Base-by-base conservation (phyloP, 2,113 vertebrate genomes). In the Ictidomys tridecemlineatus region DNA sequence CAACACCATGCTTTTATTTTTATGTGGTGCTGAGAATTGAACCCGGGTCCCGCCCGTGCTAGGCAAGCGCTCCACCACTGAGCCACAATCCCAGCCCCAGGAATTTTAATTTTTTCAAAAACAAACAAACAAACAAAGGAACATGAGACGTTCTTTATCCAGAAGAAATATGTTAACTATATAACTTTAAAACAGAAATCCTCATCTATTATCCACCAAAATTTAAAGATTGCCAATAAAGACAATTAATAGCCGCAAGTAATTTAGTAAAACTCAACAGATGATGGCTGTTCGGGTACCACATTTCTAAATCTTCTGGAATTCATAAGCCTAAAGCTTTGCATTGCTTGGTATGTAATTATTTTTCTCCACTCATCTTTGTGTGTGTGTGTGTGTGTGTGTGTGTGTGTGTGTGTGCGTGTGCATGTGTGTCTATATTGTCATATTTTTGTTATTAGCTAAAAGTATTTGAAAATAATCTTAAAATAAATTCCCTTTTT, bases 401-500 rank as follows among this genome's bases (percentile, higher is more conserved):
- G 39, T 42, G 39, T 70, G 16, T 51, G 45, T 37, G 39, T 65
- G 77, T 72, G 45, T 86, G 45, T 28, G 16, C n/a, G 48, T 4
- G 8, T 34, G 45, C 72, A 4, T 51, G 45, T 53, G 39, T 65
- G 77, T 72, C 34, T 86, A 53, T 18, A 22, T 53, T 53, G 24
- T 86, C 37, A 34, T 45, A 45, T 67, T 34, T 86, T 70, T 51
- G 65, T 37, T 56, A 20, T 56, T 74, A 82, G 45, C 28, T 88
- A 37, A 78, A 93, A 58, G 22, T 92, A 89, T 85, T 86, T 85
- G 56, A 96, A 95, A 92, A 82, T 73, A 42, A 91, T 92, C 42
- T 90, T 11, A 89, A 94, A 78, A 74, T 37, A 73, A 86, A 78
- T 58, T 14, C 53, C 16, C 1, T 69, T 51, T 51, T 87, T 94